Evolutionary conservation across 2,113 vertebrate genomes (phyloP), one percentile per base, ranked within the genome.

Genomic region (Neotragus pygmaeus): DNA sequence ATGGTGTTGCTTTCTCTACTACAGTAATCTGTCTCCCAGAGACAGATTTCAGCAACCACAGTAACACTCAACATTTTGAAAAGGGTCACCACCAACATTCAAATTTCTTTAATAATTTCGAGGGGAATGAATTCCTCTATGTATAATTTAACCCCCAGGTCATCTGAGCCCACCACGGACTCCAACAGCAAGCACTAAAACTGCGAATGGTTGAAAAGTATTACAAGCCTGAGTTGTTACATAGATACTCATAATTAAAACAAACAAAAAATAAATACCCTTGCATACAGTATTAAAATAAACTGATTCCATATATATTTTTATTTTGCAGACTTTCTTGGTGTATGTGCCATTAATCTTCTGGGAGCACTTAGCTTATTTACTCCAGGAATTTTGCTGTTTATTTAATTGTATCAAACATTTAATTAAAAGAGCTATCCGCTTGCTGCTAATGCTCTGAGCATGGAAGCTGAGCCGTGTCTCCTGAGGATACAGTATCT

Each of bases 401-500:
- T 98, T 94, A 93, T 90, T 70, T 94, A 93, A 97, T 90, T 49
- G 82, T 85, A 96, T 43, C 91, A 84, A 88, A 93, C 80, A 93
- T 96, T 98, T 97, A 97, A 98, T 98, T 97, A 98, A 92, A 93
- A 90, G 93, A 93, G 80, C 80, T 47, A 66, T 30, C 53, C 5
- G 81, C 43, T 57, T 91, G 51, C 51, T 4, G 58, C 82, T 33
- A 47, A 62, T 0, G 21, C 90, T 66, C 82, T 17, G 6, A 89
- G 85, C 49, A 11, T 27, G 62, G 88, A 60, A 83, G 70, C n/a
- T 2, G 30, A 96, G 83, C 86, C 13, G 7, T 6, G 51, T 95
- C 94, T 75, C 86, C 0, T 6, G 60, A 84, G 91, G 58, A 39
- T 51, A 23, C 23, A 21, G 45, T n/a, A 66, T 93, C 75, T 90